A percentile compares a stretch with the other conserved stretches of the same genome.
phyloP scores from a whole-genome alignment of 2,888 invertebrate genomes.

The Alloscopus bannaensis region DNA sequence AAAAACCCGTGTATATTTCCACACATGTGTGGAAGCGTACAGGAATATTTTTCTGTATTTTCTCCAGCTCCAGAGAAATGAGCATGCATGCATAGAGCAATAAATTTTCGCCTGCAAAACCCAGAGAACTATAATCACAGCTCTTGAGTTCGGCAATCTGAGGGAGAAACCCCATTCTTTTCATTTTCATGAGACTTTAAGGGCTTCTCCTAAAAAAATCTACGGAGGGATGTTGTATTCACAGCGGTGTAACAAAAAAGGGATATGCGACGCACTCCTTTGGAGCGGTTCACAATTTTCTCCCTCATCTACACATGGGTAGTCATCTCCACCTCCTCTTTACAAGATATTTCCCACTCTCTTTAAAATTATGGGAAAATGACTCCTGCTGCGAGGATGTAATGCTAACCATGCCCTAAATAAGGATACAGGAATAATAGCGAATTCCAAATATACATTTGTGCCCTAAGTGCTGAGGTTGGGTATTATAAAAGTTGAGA shows the following conservation, averaged over 20 bases:
- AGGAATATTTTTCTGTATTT: too few relatives aligned
- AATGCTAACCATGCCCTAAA: too few relatives aligned
- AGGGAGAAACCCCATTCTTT: conserved; percentile 45
- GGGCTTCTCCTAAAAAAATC: conserved; percentile 38
- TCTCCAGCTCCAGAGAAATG: too few relatives aligned
- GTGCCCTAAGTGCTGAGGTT: background rate
- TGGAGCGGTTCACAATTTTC: too few relatives aligned
- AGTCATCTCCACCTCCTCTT: conserved; percentile 23
- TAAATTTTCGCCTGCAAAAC: conserved; percentile 50
- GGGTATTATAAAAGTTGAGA: conserved; percentile 21
- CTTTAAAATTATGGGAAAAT: conserved; percentile 31
- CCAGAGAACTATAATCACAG: conserved; percentile 57
- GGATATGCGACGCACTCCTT: too few relatives aligned
- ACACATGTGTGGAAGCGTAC: conserved; percentile 5
- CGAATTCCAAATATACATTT: background rate
- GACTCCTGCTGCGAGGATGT: conserved; percentile 31
- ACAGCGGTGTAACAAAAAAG: too few relatives aligned
- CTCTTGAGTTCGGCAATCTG: conserved; percentile 56
- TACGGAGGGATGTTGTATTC: background rate
- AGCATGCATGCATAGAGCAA: conserved; percentile 51
- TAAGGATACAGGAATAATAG: background rate
- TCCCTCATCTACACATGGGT: background rate
- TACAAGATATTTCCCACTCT: conserved; percentile 11
- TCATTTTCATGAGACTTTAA: conserved; percentile 59
- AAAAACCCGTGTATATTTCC: too few relatives aligned